A percentile compares a stretch with the other conserved stretches of the same genome.
Evolutionary conservation across 2,888 invertebrate species (phyloP).

Genomic region (Diaphora mendica): DNA sequence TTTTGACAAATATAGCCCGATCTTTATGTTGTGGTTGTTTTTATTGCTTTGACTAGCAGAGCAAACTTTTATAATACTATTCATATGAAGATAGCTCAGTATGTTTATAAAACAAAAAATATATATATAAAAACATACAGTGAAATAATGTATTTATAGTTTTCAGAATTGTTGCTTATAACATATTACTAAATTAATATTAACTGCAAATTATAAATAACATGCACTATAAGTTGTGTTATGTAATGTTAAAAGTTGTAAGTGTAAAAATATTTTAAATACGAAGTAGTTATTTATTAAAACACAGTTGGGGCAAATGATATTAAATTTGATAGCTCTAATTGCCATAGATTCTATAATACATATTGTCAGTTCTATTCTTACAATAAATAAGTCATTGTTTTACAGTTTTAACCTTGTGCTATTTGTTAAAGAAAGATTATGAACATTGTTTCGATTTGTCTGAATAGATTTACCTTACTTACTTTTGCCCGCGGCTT

Average conservation of each 20-base stretch:
- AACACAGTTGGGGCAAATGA: constrained; percentile 53
- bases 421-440: neutral
- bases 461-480: neutral
- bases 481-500: too few species aligned
- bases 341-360: constrained; percentile 1
- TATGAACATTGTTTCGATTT: neutral
- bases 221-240: neutral
- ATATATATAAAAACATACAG: neutral
- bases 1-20: neutral
- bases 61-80: neutral
- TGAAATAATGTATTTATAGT: neutral
- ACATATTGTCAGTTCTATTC: neutral
- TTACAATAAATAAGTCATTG: neutral
- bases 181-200: constrained; percentile 14
- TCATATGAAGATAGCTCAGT: neutral
- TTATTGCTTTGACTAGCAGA: neutral
- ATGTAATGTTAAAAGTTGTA: constrained; percentile 8
- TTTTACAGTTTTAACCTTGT: neutral
- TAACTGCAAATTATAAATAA: constrained; percentile 4
- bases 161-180: neutral
- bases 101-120: too few species aligned
- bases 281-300: constrained; percentile 69
- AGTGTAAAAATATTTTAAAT: constrained; percentile 31
- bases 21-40: neutral
- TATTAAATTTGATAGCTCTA: constrained; percentile 35